Percentiles rank a stretch among this genome's conserved stretches.
Evolutionary conservation across 2,797 vertebrate species (phyloP).

Genomic region (Cyclopterus lumpus): DNA sequence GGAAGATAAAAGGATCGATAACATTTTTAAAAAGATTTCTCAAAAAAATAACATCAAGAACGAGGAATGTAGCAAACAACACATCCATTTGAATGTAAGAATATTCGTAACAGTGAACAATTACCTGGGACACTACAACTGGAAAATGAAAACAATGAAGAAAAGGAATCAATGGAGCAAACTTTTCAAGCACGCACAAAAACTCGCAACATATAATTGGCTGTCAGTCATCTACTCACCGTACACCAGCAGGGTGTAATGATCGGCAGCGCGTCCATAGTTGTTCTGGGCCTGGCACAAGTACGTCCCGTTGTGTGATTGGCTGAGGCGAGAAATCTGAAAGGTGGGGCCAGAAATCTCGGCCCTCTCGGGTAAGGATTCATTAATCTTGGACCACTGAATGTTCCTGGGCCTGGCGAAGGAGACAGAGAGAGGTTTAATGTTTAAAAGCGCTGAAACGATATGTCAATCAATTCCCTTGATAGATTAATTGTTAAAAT

Average conservation of each 20-base stretch:
- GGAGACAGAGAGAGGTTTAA: background rate
- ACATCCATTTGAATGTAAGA: slow-evolving; percentile 12
- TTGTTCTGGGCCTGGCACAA: slow-evolving; percentile 92
- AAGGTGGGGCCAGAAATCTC: slow-evolving; percentile 87
- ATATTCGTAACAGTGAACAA: slow-evolving; percentile 29
- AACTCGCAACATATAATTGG: background rate
- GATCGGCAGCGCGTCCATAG: slow-evolving; percentile 90
- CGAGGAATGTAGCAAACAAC: slow-evolving; percentile 17
- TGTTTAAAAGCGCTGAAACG: background rate
- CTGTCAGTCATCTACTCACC: slow-evolving; percentile 80
- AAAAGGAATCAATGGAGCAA: slow-evolving; percentile 12
- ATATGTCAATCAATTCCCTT: background rate
- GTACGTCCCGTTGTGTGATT: slow-evolving; percentile 92
- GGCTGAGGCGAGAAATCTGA: slow-evolving; percentile 88
- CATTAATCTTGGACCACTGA: slow-evolving; percentile 91
- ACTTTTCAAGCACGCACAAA: slow-evolving; percentile 10
- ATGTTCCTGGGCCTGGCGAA: slow-evolving; percentile 86
- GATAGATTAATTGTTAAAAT: background rate
- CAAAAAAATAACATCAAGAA: slow-evolving; percentile 29
- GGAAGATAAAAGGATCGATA: slow-evolving; percentile 50
- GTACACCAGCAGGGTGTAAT: slow-evolving; percentile 91
- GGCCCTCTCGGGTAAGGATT: slow-evolving; percentile 89
- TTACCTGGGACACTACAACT: background rate
- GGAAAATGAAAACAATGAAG: slow-evolving; percentile 14
- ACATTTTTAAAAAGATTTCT: slow-evolving; percentile 19